phyloP scores from a whole-genome alignment of 2,888 invertebrate genomes.

The Oligia strigilis region DNA sequence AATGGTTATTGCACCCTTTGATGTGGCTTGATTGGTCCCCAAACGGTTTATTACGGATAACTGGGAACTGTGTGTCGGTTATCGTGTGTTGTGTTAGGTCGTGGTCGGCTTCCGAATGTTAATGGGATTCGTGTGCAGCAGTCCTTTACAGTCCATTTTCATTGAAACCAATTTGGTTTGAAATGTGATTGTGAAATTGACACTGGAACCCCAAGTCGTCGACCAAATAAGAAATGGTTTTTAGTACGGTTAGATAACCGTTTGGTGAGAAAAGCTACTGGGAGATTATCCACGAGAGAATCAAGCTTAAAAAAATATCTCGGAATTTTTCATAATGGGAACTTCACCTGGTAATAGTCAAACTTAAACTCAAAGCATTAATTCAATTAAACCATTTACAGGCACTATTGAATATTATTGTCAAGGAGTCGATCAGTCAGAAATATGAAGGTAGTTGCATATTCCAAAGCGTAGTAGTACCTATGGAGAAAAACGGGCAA shows the following conservation, averaged over 20 bases:
- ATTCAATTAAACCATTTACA: no score
- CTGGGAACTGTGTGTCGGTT: conserved; percentile 61
- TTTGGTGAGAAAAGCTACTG: background rate
- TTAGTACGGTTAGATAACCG: no score
- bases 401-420: no score
- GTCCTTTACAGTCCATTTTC: conserved; percentile 4
- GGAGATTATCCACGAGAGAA: background rate
- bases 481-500: no score
- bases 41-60: conserved; percentile 71
- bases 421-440: no score
- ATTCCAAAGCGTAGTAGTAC: no score
- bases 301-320: background rate
- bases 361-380: no score
- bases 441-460: no score
- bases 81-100: conserved; percentile 73
- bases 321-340: background rate
- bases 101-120: conserved; percentile 59
- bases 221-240: background rate
- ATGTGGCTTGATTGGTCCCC: conserved; percentile 84
- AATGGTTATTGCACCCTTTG: conserved; percentile 82
- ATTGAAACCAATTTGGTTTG: conserved; percentile 2
- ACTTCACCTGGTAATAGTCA: background rate
- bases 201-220: background rate
- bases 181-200: background rate
- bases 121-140: conserved; percentile 48